A percentile compares a stretch with the other conserved stretches of the same genome.
Evolutionary conservation across 2,888 invertebrate genomes (phyloP).

Genomic region (Hylaea fasciaria): DNA sequence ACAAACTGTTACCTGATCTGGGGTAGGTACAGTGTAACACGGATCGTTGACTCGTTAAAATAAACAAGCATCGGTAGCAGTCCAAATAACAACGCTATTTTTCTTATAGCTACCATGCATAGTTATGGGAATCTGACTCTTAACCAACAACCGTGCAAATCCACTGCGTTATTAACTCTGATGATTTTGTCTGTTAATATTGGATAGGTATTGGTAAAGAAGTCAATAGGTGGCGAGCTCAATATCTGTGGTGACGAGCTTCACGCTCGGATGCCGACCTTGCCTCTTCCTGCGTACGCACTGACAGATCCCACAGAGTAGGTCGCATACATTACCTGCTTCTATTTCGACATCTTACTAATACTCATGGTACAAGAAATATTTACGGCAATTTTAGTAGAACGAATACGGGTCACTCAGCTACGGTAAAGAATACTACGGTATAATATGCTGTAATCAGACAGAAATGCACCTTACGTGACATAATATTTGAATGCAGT

Average conservation of each 20-base stretch:
- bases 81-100: conserved; percentile 31
- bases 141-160: conserved; percentile 10
- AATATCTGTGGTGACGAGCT: conserved; percentile 64
- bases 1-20: conserved; percentile 24
- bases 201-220: conserved; percentile 39
- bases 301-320: conserved; percentile 51
- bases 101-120: conserved; percentile 13
- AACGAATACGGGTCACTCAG: conserved; percentile 4
- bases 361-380: too few species aligned
- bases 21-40: conserved; percentile 55
- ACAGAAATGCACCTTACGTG: background rate
- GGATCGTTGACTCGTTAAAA: conserved; percentile 67
- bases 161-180: too few species aligned
- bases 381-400: conserved; percentile 5
- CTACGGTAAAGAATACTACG: background rate
- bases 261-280: conserved; percentile 81
- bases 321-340: conserved; percentile 32
- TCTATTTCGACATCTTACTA: conserved; percentile 17
- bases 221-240: conserved; percentile 70
- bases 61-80: conserved; percentile 64
- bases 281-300: conserved; percentile 75
- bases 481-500: background rate
- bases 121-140: background rate
- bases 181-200: conserved; percentile 1
- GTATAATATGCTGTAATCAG: background rate